Base-by-base conservation (phyloP, 1,140 invertebrate species). In the Antheraea mylitta region DNA sequence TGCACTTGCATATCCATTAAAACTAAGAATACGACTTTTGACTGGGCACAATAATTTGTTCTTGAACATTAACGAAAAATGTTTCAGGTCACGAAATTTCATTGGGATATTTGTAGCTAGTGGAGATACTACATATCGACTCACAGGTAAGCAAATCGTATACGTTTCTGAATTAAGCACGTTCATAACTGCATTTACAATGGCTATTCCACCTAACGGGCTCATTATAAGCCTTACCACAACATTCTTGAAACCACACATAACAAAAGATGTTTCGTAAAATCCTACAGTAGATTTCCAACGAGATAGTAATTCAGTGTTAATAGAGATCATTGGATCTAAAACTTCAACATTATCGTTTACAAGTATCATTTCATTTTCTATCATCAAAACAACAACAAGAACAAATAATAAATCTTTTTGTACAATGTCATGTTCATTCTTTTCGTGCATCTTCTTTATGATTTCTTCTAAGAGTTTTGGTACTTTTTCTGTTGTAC, bases 31-130 rank as follows among this genome's bases (percentile, higher is more conserved):
- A 66, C 74, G 81, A 76, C 88, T 89, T 74, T 86, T 90, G 6
- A 87, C 81, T 63, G 87, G 79, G 30, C 76, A 67, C 16, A 89
- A 22, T 18, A 90, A 80, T 74, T 83, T 83, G 64, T 86, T 85
- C 73, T 89, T 91, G 18, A 86, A 86, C 58, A 65, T 80, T 18
- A 70, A 65, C 13, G 81, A 80, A 38, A 90, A 78, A 63, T 86
- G 72, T 64, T 83, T 87, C 61, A 90, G 74, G 65, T 91, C 82
- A 61, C 80, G 70, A 75, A 89, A 89, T 68, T 89, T 86, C 78
- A 85, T 81, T 67, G 83, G 82, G 13, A 86, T 81, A 30, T 72
- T 79, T 64, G 80, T 77, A 66, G 76, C 78, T 63, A 81, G 71
- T 11, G 77, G 73, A 48, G 82, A 82, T 18, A 83, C 82, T 69